A percentile compares a stretch with the other conserved stretches of the same genome.
Conservation (phyloP, 2,113 vertebrate species). For the Oostethus manadensis region DNA sequence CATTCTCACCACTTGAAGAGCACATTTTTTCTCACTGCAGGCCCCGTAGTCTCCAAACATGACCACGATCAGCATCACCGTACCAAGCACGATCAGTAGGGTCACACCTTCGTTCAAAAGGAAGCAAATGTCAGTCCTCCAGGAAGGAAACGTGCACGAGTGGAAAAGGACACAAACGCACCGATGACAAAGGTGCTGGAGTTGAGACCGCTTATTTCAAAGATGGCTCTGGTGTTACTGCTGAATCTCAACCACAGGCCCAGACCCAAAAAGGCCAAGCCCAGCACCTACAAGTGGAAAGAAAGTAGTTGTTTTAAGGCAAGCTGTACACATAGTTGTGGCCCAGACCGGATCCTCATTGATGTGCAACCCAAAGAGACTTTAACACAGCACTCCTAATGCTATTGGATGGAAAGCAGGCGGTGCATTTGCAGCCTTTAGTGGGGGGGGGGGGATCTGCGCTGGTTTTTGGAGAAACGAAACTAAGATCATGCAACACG, state of each 20-base stretch:
- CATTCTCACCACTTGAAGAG: constrained; percentile 55
- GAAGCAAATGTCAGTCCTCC: not conserved
- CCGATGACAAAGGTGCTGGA: constrained; percentile 48
- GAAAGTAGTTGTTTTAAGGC: not conserved
- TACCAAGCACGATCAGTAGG: constrained; percentile 46
- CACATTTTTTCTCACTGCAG: constrained; percentile 48
- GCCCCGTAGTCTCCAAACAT: constrained; percentile 53
- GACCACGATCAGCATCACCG: constrained; percentile 51
- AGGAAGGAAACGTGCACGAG: not conserved
- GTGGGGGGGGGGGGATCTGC: not conserved
- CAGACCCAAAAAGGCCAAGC: constrained; percentile 35
- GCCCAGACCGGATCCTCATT: no score
- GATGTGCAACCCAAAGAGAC: no score
- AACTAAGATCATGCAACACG: not conserved
- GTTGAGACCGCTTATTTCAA: constrained; percentile 22
- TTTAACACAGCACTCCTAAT: no score
- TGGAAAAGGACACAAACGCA: constrained; percentile 19
- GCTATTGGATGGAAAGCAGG: no score
- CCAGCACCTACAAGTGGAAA: constrained; percentile 38
- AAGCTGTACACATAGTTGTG: not conserved
- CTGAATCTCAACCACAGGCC: constrained; percentile 61
- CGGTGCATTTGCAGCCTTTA: not conserved
- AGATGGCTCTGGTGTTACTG: constrained; percentile 31
- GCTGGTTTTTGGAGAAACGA: not conserved
- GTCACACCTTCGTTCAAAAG: constrained; percentile 40